Evolutionary conservation across 2,797 vertebrate genomes (phyloP), one percentile per base, ranked within the genome.

Genomic region (Sebastes vulpes): DNA sequence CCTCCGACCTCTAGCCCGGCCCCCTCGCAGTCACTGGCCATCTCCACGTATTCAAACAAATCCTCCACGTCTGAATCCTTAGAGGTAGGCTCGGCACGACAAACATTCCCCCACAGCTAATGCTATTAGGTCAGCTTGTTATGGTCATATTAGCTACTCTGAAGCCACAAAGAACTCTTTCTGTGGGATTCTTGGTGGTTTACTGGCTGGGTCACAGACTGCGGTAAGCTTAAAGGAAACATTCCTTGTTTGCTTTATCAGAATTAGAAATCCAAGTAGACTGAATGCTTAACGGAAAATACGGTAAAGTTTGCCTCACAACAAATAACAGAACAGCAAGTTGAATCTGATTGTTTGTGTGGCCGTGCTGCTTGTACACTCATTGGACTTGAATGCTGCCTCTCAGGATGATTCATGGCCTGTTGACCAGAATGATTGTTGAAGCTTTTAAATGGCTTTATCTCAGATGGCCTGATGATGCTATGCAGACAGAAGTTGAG

Each of bases 11-110:
- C 95, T 81, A 96, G 95, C 75, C 95, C 96, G 48, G 86, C 94
- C 32, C 95, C 97, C 73, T 91, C 96, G 4, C 97, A 97, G 92
- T 91, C 97, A 23, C 89, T 96, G 83, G 93, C 96, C 76, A 95
- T 96, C 72, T 97, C 97, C 2, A 94, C 97, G 52, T 95, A 95
- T 85, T 95, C 97, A 48, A 94, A 93, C 90, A 99, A 98, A 89
- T 96, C 97, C 12, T 90, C 96, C 70, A 82, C 93, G 63, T 92
- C 94, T 68, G 97, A 93, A 75, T 83, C 96, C 76, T 93, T 95
- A 71, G 98, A 98, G 97, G 98, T 98, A 96, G 94, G 77, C 70
- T 21, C 20, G 23, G 64, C 67, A 67, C 2, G 18, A 23, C 20
- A 31, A 69, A 46, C 75, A 32, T 77, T 53, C 53, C 65, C 20